Base-by-base conservation (phyloP, 2,797 vertebrate genomes). In the Phrynocephalus vlangalii region DNA sequence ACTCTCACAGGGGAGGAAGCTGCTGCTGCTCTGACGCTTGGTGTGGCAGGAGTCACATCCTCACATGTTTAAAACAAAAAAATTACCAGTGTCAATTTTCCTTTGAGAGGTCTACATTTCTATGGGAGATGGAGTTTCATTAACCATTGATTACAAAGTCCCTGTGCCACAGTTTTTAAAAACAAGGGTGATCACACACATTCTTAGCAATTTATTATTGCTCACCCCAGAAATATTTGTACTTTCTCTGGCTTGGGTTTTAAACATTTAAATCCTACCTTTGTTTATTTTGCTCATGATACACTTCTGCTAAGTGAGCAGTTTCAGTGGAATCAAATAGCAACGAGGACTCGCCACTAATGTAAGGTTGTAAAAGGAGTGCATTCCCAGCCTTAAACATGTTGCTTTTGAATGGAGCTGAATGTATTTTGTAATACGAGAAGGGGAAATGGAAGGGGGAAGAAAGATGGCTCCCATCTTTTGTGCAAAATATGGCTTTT, bases 321-420 rank as follows among this genome's bases (percentile, higher is more conserved):
- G 52, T 80, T 84, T 90, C 81, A 84, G 56, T 85, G 85, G n/a
- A 79, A 87, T 68, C 76, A 80, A 84, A 73, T 90, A 50, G 70
- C 44, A 75, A 26, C 73, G 48, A 77, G 38, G 33, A 38, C 24
- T 76, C 82, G 50, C 38, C 44, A 56, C 80, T 80, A 90, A 90
- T 80, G 81, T 50, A 48, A 75, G 50, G 22, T 75, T 81, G 48
- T 48, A 83, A 38, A 28, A 52, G 86, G 83, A 79, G 70, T 70
- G 28, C 70, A 79, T 79, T 44, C 79, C 68, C 5, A 6, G 6
- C 63, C 79, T 88, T 76, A 79, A 73, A 67, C 75, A 24, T 24
- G 60, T 38, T 88, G 60, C 60, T 33, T 76, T 83, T 80, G 56
- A 68, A 75, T 48, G 75, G 63, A 80, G 72, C 52, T 63, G 50